phyloP scores from a whole-genome alignment of 2,888 invertebrate genomes.

The Lucinisca nassula region DNA sequence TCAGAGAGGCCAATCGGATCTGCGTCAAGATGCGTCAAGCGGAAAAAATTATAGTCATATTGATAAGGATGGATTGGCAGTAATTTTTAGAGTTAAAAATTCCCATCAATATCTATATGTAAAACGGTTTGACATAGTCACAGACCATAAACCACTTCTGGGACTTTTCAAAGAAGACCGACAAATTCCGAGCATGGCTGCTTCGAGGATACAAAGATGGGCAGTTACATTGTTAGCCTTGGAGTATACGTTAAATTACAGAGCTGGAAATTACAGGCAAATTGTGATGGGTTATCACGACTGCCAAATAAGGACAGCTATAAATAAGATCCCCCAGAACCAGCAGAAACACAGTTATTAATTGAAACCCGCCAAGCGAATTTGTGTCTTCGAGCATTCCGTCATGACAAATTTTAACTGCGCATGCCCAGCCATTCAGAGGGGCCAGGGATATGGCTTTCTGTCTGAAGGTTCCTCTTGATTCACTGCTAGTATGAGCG shows the following conservation, averaged over 20 bases:
- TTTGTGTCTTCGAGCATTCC: no score
- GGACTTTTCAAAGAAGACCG: conserved; percentile 27
- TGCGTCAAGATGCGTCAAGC: no score
- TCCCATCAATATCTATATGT: conserved; percentile 74
- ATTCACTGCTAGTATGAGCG: no score
- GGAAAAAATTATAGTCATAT: conserved; percentile 72
- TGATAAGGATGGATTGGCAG: conserved; percentile 73
- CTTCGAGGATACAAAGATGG: conserved; percentile 60
- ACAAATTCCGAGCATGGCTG: conserved; percentile 33
- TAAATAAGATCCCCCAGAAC: conserved; percentile 9
- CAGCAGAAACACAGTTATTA: conserved; percentile 27
- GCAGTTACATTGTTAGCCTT: conserved; percentile 41
- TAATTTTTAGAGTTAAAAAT: conserved; percentile 69
- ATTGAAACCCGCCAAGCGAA: no score
- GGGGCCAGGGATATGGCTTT: no score
- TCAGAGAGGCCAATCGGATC: no score
- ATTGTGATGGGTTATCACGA: conserved; percentile 40
- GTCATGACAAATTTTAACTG: no score
- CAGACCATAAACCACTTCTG: conserved; percentile 49
- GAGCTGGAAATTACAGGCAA: conserved; percentile 11
- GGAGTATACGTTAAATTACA: conserved; percentile 45
- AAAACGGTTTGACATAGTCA: conserved; percentile 50
- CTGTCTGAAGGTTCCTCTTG: no score
- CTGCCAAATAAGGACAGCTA: not conserved
- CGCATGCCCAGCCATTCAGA: no score